Percentiles rank a stretch among this genome's conserved stretches.
Conservation (phyloP, 2,113 vertebrate genomes). For the Hippocampus abdominalis region DNA sequence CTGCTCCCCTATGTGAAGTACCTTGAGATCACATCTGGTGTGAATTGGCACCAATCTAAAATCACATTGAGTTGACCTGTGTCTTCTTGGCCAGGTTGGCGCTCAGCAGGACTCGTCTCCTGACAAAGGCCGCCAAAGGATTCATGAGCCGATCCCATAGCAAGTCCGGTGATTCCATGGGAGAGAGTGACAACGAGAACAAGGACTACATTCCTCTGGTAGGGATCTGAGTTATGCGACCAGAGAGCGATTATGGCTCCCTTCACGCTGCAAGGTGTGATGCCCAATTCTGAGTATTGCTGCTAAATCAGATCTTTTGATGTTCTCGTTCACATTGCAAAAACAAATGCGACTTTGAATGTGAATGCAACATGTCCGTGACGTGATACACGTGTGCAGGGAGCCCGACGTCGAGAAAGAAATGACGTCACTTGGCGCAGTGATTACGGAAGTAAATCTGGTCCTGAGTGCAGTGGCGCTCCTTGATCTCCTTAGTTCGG, state of each 20-base stretch:
- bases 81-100: conserved; percentile 72
- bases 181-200: conserved; percentile 77
- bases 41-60: not conserved
- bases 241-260: not conserved
- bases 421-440: no score
- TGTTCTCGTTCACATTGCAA: no score
- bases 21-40: not conserved
- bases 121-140: conserved; percentile 83
- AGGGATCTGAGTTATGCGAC: conserved; percentile 33
- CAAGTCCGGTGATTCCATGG: conserved; percentile 65
- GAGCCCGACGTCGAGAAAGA: no score
- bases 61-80: not conserved
- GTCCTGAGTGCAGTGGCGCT: no score
- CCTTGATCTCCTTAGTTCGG: no score
- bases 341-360: no score
- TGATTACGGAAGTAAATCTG: no score
- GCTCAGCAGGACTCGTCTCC: conserved; percentile 80
- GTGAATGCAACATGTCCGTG: no score
- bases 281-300: no score
- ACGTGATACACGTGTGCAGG: no score
- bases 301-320: no score
- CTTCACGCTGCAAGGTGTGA: no score
- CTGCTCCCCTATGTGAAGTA: not conserved
- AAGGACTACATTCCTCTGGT: conserved; percentile 89
- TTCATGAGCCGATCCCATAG: conserved; percentile 83